Conservation (phyloP, 2,797 vertebrate genomes). For the Melanogrammus aeglefinus region DNA sequence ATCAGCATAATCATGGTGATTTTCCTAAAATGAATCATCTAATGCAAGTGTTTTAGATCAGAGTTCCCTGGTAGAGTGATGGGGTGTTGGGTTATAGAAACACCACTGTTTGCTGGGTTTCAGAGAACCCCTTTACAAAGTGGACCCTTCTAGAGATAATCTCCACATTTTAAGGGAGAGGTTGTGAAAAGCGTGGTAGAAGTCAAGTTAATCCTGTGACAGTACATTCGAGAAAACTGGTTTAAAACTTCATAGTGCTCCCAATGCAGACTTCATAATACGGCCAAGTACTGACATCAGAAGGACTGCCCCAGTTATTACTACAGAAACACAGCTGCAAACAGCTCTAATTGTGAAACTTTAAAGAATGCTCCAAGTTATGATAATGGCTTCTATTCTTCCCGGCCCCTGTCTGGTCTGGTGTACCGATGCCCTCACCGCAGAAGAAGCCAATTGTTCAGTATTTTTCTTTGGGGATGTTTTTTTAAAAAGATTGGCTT, state of each 20-base stretch:
- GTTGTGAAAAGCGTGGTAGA: too few relatives aligned
- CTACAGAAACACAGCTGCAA: background rate
- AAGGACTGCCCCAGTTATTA: background rate
- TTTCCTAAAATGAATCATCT: background rate
- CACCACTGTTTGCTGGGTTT: background rate
- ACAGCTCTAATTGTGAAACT: background rate
- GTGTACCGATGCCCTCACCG: background rate
- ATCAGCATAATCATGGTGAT: background rate
- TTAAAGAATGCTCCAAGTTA: background rate
- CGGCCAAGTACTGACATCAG: background rate
- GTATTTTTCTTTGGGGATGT: background rate
- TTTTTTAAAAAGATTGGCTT: background rate
- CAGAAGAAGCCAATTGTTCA: background rate
- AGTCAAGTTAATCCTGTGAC: too few relatives aligned
- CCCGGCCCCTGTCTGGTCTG: background rate
- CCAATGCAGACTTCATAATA: too few relatives aligned
- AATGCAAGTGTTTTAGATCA: background rate
- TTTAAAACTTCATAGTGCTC: too few relatives aligned
- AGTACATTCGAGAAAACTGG: too few relatives aligned
- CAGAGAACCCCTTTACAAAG: background rate
- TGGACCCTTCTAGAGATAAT: background rate
- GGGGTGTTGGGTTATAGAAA: background rate
- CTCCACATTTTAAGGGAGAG: background rate
- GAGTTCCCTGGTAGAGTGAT: background rate
- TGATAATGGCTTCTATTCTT: background rate